phyloP scores from a whole-genome alignment of 92 coral and sea anemone genomes.

The Phenganax subtilis region DNA sequence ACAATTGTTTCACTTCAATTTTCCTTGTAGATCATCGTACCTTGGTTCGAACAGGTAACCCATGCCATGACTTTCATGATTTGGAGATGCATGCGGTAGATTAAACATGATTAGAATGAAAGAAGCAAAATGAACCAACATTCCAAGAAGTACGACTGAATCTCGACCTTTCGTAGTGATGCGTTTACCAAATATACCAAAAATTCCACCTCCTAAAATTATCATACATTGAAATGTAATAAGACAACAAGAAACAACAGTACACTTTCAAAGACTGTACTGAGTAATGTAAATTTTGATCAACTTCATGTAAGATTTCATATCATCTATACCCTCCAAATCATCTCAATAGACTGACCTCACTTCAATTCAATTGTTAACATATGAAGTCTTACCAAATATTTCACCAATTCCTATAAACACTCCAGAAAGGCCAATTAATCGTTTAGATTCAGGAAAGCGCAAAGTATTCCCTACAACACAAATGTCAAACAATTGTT shows the following conservation, averaged over 20 bases:
- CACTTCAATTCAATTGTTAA: no score
- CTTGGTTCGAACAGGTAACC: conserved; percentile 27
- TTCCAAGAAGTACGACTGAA: conserved; percentile 79
- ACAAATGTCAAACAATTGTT: background rate
- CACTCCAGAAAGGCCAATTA: conserved; percentile 81
- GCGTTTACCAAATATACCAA: conserved; percentile 95
- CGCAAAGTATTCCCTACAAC: conserved; percentile 60
- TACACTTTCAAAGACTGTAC: no score
- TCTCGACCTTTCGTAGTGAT: conserved; percentile 81
- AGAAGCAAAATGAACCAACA: conserved; percentile 63
- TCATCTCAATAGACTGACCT: no score
- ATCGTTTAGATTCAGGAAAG: conserved; percentile 60
- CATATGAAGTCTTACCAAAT: conserved; percentile 51
- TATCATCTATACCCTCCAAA: no score
- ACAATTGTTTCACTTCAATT: no score
- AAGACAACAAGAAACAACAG: no score
- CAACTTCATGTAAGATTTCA: no score
- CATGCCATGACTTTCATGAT: conserved; percentile 18
- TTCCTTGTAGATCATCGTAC: background rate
- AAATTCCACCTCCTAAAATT: conserved; percentile 66
- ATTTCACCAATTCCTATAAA: conserved; percentile 93
- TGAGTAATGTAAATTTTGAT: no score
- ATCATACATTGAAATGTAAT: no score
- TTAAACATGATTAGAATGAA: conserved; percentile 71
- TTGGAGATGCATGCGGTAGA: conserved; percentile 67